Conservation (phyloP, 2,113 vertebrate species). For the Percopsis transmontana region DNA sequence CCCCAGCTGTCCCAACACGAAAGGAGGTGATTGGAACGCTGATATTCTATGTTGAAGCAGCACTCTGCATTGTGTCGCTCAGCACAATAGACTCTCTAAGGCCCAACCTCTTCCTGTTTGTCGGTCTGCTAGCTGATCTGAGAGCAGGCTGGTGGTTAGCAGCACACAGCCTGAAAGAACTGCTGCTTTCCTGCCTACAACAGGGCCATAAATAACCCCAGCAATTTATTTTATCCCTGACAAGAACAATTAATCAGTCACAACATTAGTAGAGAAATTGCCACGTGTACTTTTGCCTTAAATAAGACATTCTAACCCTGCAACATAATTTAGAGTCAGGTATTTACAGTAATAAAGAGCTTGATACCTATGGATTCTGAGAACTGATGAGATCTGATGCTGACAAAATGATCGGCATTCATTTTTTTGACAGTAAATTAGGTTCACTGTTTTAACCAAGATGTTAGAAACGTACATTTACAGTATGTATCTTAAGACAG, state of each 20-base stretch:
- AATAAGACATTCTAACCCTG: no score
- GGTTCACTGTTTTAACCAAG: no score
- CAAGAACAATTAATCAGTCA: background rate
- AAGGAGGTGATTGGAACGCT: slow-evolving; percentile 11
- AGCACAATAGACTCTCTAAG: slow-evolving; percentile 37
- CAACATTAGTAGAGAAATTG: background rate
- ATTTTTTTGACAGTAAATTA: no score
- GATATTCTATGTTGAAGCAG: background rate
- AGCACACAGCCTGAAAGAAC: slow-evolving; percentile 22
- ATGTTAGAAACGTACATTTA: no score
- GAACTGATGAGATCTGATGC: no score
- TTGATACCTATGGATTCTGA: no score
- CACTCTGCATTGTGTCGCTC: slow-evolving; percentile 46
- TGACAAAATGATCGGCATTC: no score
- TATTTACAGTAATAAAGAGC: no score
- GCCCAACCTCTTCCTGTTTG: background rate
- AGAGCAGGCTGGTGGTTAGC: background rate
- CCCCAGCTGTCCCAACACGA: slow-evolving; percentile 32
- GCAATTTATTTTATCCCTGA: slow-evolving; percentile 47
- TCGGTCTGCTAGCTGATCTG: no score
- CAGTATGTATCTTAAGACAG: no score
- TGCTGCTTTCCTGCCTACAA: slow-evolving; percentile 19
- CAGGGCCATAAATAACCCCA: slow-evolving; percentile 59
- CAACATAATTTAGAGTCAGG: no score
- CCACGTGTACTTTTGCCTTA: no score